These are phyloP conservation scores for Lochmaea crataegi DNA, from an alignment of 2,888 invertebrate species.

Conservation along the genomic window DNA sequence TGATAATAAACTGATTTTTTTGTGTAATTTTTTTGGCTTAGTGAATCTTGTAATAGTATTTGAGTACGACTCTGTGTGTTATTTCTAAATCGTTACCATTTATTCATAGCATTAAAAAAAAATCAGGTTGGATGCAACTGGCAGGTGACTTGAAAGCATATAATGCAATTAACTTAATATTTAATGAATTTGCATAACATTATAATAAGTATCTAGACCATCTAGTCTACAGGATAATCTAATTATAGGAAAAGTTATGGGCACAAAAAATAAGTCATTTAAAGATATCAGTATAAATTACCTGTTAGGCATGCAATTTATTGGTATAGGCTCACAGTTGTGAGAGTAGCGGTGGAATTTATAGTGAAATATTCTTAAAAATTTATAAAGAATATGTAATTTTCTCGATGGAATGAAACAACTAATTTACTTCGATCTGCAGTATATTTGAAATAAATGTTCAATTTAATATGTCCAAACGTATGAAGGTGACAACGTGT, in stretches of 20 bases:
- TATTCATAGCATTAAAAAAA: background rate
- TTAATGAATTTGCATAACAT: constrained; percentile 4
- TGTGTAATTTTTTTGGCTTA: no score
- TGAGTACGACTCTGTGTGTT: background rate
- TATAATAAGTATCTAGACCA: background rate
- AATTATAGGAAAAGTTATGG: constrained; percentile 1
- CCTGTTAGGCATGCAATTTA: background rate
- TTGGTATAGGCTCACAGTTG: background rate
- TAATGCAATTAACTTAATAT: background rate
- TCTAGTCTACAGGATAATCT: background rate
- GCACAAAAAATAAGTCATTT: background rate
- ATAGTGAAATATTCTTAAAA: background rate
- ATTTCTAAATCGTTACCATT: background rate
- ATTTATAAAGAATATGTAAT: background rate
- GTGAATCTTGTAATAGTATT: background rate
- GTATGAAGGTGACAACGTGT: no score
- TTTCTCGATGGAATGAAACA: background rate
- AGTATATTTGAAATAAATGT: no score
- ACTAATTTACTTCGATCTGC: no score
- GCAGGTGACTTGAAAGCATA: background rate
- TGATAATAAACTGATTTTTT: no score
- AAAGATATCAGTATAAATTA: background rate
- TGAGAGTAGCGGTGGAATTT: background rate
- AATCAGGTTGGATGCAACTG: background rate
- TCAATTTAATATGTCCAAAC: no score